Conservation (phyloP, 2,888 invertebrate genomes). For the Mylabris sibirica region DNA sequence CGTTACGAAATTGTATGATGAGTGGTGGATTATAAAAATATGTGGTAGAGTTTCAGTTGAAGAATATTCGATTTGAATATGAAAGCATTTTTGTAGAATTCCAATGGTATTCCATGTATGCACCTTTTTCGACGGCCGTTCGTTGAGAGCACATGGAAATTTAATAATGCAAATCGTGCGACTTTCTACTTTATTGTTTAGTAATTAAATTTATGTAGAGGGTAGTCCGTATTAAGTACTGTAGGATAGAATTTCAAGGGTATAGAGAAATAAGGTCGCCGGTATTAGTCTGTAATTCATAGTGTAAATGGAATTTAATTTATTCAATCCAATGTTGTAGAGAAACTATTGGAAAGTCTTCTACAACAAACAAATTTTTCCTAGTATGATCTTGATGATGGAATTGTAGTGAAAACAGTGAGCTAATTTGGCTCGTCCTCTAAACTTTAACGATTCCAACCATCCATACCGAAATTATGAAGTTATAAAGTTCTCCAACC, state of each 20-base stretch:
- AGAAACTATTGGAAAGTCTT: neutral
- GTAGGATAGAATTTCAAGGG: constrained; percentile 15
- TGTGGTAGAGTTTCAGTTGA: neutral
- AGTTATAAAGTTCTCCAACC: constrained; percentile 12
- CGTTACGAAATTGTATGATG: neutral
- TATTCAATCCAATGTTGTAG: neutral
- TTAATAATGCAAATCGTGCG: constrained; percentile 19
- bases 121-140: neutral
- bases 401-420: neutral
- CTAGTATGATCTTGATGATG: neutral
- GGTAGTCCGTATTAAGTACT: constrained; percentile 13
- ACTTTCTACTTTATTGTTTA: constrained; percentile 15
- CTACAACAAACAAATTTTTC: neutral
- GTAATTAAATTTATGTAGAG: constrained; percentile 18
- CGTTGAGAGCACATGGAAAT: constrained; percentile 5
- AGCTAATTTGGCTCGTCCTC: constrained; percentile 7
- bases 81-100: neutral
- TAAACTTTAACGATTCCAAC: constrained; percentile 4
- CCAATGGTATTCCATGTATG: neutral
- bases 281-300: constrained; percentile 18
- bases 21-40: neutral
- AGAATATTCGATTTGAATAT: neutral
- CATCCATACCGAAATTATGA: constrained; percentile 10
- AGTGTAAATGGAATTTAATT: constrained; percentile 14
- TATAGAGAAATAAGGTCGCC: constrained; percentile 3